Percentiles rank a stretch among this genome's conserved stretches.
phyloP scores from a whole-genome alignment of 1,140 invertebrate genomes.

The Drosophila leontia region DNA sequence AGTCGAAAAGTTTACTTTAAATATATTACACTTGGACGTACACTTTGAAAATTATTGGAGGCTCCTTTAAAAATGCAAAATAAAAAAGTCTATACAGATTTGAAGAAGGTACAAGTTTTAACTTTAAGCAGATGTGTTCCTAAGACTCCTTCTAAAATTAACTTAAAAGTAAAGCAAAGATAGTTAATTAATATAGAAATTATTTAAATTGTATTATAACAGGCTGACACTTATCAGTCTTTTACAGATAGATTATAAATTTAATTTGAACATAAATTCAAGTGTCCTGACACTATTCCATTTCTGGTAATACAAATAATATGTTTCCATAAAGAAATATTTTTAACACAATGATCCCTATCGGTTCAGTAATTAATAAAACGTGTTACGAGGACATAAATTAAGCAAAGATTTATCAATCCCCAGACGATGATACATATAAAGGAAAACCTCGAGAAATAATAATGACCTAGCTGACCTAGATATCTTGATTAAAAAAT shows the following conservation, averaged over 20 bases:
- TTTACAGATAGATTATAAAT: background rate
- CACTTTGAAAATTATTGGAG: background rate
- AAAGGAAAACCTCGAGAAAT: background rate
- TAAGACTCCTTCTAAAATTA: too few relatives aligned
- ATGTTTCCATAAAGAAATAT: background rate
- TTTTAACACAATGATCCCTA: background rate
- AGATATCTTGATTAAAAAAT: background rate
- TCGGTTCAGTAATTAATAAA: background rate
- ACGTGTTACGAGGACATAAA: background rate
- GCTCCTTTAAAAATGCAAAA: too few relatives aligned
- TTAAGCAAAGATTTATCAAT: background rate
- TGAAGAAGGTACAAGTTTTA: too few relatives aligned
- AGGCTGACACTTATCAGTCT: too few relatives aligned
- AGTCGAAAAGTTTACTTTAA: constrained; percentile 10
- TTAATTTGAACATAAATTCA: background rate
- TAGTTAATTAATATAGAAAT: too few relatives aligned
- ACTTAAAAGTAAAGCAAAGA: too few relatives aligned
- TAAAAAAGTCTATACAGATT: background rate
- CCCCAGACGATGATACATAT: background rate
- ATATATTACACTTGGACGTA: constrained; percentile 8
- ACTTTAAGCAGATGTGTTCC: too few relatives aligned
- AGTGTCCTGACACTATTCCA: background rate
- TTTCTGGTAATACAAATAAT: background rate
- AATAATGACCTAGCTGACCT: background rate
- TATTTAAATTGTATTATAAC: too few relatives aligned